Conservation (phyloP, 2,888 invertebrate species). For the Pammene aurita region DNA sequence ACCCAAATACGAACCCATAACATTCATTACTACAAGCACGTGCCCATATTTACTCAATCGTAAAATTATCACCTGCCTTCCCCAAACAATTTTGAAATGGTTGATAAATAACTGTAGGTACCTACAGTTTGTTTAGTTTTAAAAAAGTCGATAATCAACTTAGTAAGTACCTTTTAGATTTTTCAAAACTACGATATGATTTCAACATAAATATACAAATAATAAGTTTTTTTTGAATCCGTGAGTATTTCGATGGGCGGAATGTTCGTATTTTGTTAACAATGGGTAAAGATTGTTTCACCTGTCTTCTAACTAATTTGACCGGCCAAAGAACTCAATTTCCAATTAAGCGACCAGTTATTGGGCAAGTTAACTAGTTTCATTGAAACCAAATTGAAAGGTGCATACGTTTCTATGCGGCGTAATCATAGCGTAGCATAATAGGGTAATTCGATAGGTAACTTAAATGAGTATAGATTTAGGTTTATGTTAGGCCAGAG, state of each 20-base stretch:
- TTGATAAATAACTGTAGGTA: background rate
- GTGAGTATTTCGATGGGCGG: no score
- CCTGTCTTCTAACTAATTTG: slow-evolving; percentile 12
- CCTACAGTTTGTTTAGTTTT: background rate
- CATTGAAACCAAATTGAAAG: slow-evolving; percentile 45
- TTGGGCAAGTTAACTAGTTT: slow-evolving; percentile 40
- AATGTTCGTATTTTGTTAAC: no score
- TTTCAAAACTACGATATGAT: no score
- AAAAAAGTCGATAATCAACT: no score
- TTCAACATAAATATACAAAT: no score
- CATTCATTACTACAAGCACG: background rate
- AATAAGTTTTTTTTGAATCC: no score
- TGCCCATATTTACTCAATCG: slow-evolving; percentile 5
- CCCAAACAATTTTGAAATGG: background rate
- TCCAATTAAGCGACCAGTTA: slow-evolving; percentile 34
- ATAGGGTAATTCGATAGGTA: slow-evolving; percentile 6
- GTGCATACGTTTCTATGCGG: slow-evolving; percentile 33
- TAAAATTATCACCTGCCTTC: slow-evolving; percentile 14
- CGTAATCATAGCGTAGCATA: slow-evolving; percentile 4
- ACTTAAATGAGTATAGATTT: background rate
- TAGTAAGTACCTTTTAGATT: no score
- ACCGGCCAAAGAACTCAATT: slow-evolving; percentile 19
- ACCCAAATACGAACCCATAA: slow-evolving; percentile 6
- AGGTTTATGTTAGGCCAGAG: background rate
- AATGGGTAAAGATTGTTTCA: background rate